Percentiles rank a stretch among this genome's conserved stretches.
Evolutionary conservation across 1,140 invertebrate genomes (phyloP).

Genomic region (Megathymus violae): DNA sequence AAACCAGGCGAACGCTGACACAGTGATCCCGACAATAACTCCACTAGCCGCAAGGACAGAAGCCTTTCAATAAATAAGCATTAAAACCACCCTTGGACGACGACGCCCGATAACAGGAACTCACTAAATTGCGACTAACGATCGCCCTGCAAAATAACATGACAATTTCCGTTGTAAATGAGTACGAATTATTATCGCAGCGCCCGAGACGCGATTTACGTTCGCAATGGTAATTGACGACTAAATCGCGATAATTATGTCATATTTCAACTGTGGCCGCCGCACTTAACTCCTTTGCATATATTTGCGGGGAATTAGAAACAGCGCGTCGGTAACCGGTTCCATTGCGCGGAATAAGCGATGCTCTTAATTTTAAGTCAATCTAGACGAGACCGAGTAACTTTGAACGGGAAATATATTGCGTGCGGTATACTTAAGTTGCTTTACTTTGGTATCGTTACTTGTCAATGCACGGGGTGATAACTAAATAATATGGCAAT

Average conservation of each 20-base stretch:
- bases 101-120: constrained; percentile 54
- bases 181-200: constrained; percentile 38
- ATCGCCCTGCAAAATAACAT: constrained; percentile 46
- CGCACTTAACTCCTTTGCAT: constrained; percentile 55
- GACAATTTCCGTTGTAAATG: constrained; percentile 49
- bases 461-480: too few species aligned
- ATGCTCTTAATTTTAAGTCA: constrained; percentile 1
- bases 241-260: constrained; percentile 68
- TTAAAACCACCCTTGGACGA: constrained; percentile 61
- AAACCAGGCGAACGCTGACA: constrained; percentile 61
- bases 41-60: constrained; percentile 48
- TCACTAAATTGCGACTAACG: constrained; percentile 56
- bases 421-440: neutral
- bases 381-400: neutral
- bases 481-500: too few species aligned
- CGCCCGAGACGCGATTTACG: constrained; percentile 22
- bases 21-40: constrained; percentile 67
- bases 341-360: constrained; percentile 8
- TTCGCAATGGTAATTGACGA: constrained; percentile 53
- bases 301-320: constrained; percentile 52
- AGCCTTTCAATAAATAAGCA: constrained; percentile 77
- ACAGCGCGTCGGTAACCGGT: constrained; percentile 1
- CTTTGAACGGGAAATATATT: constrained; percentile 1
- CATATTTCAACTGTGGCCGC: constrained; percentile 54
- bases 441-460: neutral